phyloP scores from a whole-genome alignment of 2,797 vertebrate genomes.

The Cebuella pygmaea region DNA sequence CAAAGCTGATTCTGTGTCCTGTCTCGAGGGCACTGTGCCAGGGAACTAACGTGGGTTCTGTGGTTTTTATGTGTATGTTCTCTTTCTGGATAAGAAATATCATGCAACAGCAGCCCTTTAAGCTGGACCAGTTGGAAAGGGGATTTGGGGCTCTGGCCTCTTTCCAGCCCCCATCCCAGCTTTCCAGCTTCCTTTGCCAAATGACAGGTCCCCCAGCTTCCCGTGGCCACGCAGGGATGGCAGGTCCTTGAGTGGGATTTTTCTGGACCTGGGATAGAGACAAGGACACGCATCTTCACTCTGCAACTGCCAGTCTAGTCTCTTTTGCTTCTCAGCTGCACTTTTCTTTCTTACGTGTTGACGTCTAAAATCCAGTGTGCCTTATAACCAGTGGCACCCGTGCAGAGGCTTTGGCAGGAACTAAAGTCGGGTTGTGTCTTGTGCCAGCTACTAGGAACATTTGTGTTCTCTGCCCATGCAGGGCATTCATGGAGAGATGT shows the following conservation, averaged over 20 bases:
- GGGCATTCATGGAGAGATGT: neutral
- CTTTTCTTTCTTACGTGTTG: neutral
- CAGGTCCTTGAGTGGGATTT: neutral
- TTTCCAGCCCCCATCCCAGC: neutral
- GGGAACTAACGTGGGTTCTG: no score
- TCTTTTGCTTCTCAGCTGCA: neutral
- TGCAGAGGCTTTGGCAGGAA: neutral
- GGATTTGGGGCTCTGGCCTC: neutral
- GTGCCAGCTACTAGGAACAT: neutral
- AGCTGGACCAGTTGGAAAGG: neutral
- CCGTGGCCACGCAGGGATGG: fast-evolving
- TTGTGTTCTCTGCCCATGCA: neutral
- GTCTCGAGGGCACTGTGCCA: neutral
- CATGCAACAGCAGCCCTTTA: neutral
- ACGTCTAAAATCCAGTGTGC: neutral
- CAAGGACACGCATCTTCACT: neutral
- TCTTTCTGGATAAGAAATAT: neutral
- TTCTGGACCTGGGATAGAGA: neutral
- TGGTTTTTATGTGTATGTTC: fast-evolving
- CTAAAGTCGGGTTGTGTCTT: neutral
- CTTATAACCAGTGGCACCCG: neutral
- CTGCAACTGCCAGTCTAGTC: fast-evolving
- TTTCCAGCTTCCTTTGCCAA: neutral
- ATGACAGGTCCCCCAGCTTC: neutral
- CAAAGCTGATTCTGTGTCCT: neutral